Conservation (phyloP, 2,797 vertebrate species). For the Galaxias olidus region DNA sequence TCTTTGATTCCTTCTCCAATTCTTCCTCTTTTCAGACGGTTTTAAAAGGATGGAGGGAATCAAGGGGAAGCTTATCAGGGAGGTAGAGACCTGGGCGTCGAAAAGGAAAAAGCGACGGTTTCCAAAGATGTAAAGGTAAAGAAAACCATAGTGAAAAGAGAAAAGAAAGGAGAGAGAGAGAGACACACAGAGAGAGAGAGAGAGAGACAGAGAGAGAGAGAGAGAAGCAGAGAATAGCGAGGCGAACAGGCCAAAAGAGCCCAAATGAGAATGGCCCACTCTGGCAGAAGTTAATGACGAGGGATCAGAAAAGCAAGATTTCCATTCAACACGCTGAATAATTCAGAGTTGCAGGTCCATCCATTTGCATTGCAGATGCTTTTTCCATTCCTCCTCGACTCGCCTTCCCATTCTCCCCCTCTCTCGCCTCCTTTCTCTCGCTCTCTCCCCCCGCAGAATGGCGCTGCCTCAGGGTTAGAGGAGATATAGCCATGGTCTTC, state of each 20-base stretch:
- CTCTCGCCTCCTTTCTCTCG: slow-evolving; percentile 32
- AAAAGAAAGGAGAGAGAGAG: background rate
- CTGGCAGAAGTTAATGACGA: slow-evolving; percentile 73
- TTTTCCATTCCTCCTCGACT: slow-evolving; percentile 51
- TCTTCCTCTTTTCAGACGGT: slow-evolving; percentile 50
- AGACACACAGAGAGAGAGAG: background rate
- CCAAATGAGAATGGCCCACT: slow-evolving; percentile 73
- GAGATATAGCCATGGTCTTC: slow-evolving; percentile 55
- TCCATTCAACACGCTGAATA: slow-evolving; percentile 78
- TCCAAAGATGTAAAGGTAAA: slow-evolving; percentile 45
- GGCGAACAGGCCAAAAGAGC: slow-evolving; percentile 69
- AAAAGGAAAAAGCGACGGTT: slow-evolving; percentile 27
- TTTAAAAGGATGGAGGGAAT: slow-evolving; percentile 49
- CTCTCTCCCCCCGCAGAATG: slow-evolving; percentile 44
- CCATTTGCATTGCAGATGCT: slow-evolving; percentile 77
- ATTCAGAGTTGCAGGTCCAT: slow-evolving; percentile 74
- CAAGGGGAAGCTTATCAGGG: slow-evolving; percentile 58
- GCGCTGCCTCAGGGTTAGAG: slow-evolving; percentile 64
- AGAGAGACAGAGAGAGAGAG: background rate
- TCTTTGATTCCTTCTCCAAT: slow-evolving; percentile 30
- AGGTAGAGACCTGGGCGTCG: slow-evolving; percentile 55
- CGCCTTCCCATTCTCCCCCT: slow-evolving; percentile 25
- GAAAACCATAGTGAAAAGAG: background rate
- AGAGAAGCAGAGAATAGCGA: slow-evolving; percentile 31
- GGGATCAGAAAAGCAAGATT: slow-evolving; percentile 75